A percentile compares a stretch with the other conserved stretches of the same genome.
phyloP scores from a whole-genome alignment of 2,888 invertebrate genomes.

The Julus scanicus region DNA sequence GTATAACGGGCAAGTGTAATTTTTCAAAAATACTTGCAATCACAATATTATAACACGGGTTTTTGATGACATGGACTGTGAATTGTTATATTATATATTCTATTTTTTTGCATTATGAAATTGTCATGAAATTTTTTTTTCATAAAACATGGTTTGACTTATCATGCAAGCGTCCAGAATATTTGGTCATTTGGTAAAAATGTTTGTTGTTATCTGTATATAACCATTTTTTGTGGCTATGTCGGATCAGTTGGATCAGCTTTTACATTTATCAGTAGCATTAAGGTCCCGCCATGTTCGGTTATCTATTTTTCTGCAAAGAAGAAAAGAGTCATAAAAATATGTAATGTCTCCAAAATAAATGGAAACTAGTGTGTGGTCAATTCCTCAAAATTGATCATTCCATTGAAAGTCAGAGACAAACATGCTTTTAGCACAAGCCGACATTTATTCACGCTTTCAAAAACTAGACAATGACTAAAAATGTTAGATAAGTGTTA shows the following conservation, averaged over 20 bases:
- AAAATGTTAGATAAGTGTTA: constrained; percentile 11
- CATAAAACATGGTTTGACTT: too few species aligned
- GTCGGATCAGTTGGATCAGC: not conserved
- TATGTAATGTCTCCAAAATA: constrained; percentile 30
- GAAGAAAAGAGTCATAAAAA: constrained; percentile 17
- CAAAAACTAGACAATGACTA: constrained; percentile 21
- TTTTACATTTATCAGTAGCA: not conserved
- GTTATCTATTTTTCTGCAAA: not conserved
- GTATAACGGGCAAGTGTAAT: too few species aligned
- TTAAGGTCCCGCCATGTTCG: not conserved
- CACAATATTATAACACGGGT: too few species aligned
- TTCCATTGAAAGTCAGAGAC: not conserved
- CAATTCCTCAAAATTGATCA: constrained; percentile 10
- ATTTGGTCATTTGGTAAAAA: too few species aligned
- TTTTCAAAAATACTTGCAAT: too few species aligned
- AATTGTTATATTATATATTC: too few species aligned
- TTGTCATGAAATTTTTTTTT: too few species aligned
- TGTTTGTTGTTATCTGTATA: not conserved
- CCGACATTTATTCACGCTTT: not conserved
- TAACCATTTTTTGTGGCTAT: not conserved
- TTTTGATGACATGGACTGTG: too few species aligned
- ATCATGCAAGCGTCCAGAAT: too few species aligned
- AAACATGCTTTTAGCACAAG: not conserved
- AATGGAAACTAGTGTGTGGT: constrained; percentile 19
- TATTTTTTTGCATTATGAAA: too few species aligned